Evolutionary conservation across 1,140 invertebrate species (phyloP), one percentile per base, ranked within the genome.

Genomic region (Rhizoglyphus robini): DNA sequence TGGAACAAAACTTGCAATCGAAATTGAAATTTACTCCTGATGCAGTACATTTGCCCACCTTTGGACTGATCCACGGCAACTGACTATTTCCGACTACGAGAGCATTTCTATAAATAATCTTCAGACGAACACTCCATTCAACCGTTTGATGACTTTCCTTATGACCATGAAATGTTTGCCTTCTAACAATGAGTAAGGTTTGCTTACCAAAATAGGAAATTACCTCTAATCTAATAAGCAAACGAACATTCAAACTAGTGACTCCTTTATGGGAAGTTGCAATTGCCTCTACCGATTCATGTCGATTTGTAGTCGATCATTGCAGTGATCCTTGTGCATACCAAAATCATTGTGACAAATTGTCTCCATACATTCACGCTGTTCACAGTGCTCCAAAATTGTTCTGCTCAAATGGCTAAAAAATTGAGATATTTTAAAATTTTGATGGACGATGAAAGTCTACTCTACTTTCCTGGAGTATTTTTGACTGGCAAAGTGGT

Each of bases 391-490:
- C n/a, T n/a, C n/a, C n/a, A n/a, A n/a, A n/a, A n/a, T n/a, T n/a
- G n/a, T n/a, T n/a, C n/a, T n/a, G 25, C 20, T 8, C 38, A 62
- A 48, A 72, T 72, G 71, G 66, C 68, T 0, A 72, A 68, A 71
- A 94, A 94, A 77, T 78, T 95, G 68, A 81, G 89, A 69, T 94
- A 93, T 76, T 95, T 95, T 77, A 79, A 93, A 27, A 93, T 95
- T 71, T 81, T 93, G 46, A 90, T 95, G 76, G 90, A 95, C 75
- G 94, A 94, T 75, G 88, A 89, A 34, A 92, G 88, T 70, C 79
- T 94, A 32, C 76, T 95, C 38, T 95, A 94, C 75, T 93, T 94
- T 73, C 90, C 48, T 87, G 90, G 31, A 83, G 76, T 93, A 74
- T 94, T 94, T 75, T 78, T 95, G 62, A 90, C 88, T 46, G 91